A percentile compares a stretch with the other conserved stretches of the same genome.
These are phyloP conservation scores for Equus przewalskii DNA, from an alignment of 2,113 vertebrate species.

Conservation along the genomic window DNA sequence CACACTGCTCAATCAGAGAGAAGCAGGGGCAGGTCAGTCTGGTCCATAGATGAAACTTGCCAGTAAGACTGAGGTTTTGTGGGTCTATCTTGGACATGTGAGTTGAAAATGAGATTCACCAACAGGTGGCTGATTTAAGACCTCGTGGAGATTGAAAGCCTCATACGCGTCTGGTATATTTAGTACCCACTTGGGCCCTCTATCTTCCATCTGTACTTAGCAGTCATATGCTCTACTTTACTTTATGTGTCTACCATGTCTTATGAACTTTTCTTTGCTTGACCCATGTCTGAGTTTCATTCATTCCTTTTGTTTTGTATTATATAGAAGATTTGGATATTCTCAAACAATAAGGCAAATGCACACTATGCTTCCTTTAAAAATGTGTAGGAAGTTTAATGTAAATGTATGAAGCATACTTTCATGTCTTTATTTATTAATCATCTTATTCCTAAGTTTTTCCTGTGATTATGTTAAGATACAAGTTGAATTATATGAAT, in stretches of 20 bases:
- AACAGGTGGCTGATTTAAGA: not conserved
- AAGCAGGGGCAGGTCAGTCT: not conserved
- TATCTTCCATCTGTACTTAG: not conserved
- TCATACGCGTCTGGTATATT: not conserved
- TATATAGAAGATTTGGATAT: not conserved
- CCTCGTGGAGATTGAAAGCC: not conserved
- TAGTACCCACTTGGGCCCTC: not conserved
- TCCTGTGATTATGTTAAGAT: not conserved
- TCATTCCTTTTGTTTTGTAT: not conserved
- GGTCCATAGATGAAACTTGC: not conserved
- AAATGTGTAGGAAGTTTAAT: not conserved
- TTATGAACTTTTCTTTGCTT: not conserved
- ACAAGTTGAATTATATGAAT: not conserved
- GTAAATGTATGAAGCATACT: not conserved
- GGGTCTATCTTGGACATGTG: too few relatives aligned
- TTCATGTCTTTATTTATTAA: not conserved
- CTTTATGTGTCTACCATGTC: not conserved
- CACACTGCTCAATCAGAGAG: not conserved
- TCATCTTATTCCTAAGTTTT: not conserved
- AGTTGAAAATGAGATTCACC: not conserved
- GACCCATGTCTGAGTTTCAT: not conserved
- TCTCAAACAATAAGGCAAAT: not conserved
- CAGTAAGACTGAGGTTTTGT: not conserved
- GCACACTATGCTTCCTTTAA: not conserved
- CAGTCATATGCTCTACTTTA: not conserved